A percentile compares a stretch with the other conserved stretches of the same genome.
Evolutionary conservation across 2,888 invertebrate genomes (phyloP).

Genomic region (Venustoraphidia nigricollis): DNA sequence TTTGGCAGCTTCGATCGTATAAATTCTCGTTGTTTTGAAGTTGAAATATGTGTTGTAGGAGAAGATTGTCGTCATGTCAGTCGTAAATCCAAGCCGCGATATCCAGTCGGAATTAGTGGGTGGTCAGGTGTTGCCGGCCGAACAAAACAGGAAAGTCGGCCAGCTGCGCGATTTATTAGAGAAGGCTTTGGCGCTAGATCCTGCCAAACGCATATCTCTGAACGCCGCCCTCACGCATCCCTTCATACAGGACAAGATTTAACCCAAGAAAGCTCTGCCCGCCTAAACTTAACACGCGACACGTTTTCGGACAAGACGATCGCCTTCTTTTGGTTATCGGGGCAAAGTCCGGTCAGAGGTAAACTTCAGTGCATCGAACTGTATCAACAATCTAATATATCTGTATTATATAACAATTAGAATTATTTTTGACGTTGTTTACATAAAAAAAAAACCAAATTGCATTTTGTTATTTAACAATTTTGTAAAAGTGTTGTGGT

Average conservation of each 20-base stretch:
- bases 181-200: slow-evolving; percentile 80
- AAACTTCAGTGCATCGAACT: too few species aligned
- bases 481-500: too few species aligned
- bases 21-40: background rate
- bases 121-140: slow-evolving; percentile 72
- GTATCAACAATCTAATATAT: too few species aligned
- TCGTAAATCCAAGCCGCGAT: slow-evolving; percentile 73
- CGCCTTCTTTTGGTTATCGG: too few species aligned
- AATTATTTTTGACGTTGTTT: too few species aligned
- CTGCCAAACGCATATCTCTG: slow-evolving; percentile 82
- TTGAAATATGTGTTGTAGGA: slow-evolving; percentile 48
- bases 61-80: slow-evolving; percentile 90
- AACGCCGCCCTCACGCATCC: slow-evolving; percentile 89
- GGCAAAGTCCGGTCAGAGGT: too few species aligned
- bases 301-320: too few species aligned
- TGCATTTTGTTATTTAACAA: too few species aligned
- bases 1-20: too few species aligned
- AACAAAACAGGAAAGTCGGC: slow-evolving; percentile 79
- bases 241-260: slow-evolving; percentile 90
- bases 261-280: background rate
- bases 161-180: slow-evolving; percentile 89
- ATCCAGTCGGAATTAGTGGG: slow-evolving; percentile 77
- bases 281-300: too few species aligned
- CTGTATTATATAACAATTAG: too few species aligned
- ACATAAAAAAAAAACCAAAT: too few species aligned